Base-by-base conservation (phyloP, 30 jellyfish, hydroid and myxozoan genomes). In the Cassiopea xamachana region DNA sequence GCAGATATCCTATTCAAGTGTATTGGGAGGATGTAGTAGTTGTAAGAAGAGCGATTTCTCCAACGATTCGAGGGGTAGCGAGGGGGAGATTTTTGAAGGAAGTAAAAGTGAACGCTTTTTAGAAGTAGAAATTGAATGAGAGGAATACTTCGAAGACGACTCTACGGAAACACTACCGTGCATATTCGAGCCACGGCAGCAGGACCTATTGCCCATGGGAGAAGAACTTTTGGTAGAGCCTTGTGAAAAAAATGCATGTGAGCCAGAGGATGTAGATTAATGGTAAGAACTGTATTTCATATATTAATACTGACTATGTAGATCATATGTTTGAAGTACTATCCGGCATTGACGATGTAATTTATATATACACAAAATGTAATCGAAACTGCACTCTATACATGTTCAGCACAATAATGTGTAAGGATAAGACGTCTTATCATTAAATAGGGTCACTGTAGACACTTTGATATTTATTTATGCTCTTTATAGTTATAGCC, bases 111-210 rank as follows among this genome's bases (percentile, higher is more conserved):
- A 73, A 17, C 60, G 60, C 47, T 73, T 73, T 73, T 73, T 73
- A 73, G 82, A 73, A 73, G 47, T 73, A 17, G 82, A 73, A 73
- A 50, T 73, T 47, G 82, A 73, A n/a, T 51, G 51, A 73, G 82
- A 73, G 58, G 82, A 47, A n/a, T 51, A 73, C 47, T 17, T 27
- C 19, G 82, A 19, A 47, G 82, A 73, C 51, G 58, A 14, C 51
- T 27, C 51, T n/a, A n/a, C 82, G 82, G 82, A 73, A 60, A 73
- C 45, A 19, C 19, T 50, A 73, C 82, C 82, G 47, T 73, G 45
- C 51, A 73, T 73, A 60, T 73, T 73, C 45, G 82, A 73, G 82
- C 82, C 82, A 73, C 49, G 59, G 51, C 82, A 47, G 58, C 47
- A 73, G 49, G 14, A 6, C 8, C 13, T 59, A 7, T 7, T 6